Evolutionary conservation across 1,140 invertebrate species (phyloP).

Genomic region (Pachypsylla venusta): DNA sequence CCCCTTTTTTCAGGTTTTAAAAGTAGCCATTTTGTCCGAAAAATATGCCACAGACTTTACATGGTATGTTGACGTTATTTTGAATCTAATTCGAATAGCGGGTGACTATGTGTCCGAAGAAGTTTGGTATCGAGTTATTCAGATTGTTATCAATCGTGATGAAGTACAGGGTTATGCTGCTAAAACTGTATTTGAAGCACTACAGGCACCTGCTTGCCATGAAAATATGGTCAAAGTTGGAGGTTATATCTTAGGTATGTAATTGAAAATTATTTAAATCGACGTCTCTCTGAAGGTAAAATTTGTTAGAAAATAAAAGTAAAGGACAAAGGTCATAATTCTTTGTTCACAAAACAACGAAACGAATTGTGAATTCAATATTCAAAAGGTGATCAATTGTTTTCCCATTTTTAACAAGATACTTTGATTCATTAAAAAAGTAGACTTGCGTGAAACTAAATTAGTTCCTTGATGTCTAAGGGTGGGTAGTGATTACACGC

Average conservation of each 20-base stretch:
- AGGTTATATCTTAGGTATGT: constrained; percentile 84
- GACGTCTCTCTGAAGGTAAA: no score
- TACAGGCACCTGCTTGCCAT: constrained; percentile 97
- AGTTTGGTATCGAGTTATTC: constrained; percentile 99
- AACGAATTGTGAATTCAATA: no score
- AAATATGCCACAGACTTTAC: constrained; percentile 99
- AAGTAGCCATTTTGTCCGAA: constrained; percentile 98
- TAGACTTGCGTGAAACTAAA: no score
- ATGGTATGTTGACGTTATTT: constrained; percentile 97
- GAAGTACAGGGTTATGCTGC: constrained; percentile 99
- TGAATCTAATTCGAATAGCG: constrained; percentile 98
- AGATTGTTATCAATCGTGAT: constrained; percentile 98
- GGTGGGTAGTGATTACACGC: no score
- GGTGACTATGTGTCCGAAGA: constrained; percentile 97
- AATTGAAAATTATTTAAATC: no score
- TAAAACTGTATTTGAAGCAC: constrained; percentile 97
- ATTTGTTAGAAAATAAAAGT: no score
- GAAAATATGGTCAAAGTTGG: constrained; percentile 99
- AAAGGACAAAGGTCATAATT: no score
- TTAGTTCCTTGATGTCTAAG: no score
- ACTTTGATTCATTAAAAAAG: no score
- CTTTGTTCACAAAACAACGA: no score
- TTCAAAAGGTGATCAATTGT: no score
- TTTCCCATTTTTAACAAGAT: no score
- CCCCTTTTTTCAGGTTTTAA: constrained; percentile 53